These are phyloP conservation scores for Oreochromis aureus DNA, from an alignment of 2,113 vertebrate genomes.

Conservation along the genomic window DNA sequence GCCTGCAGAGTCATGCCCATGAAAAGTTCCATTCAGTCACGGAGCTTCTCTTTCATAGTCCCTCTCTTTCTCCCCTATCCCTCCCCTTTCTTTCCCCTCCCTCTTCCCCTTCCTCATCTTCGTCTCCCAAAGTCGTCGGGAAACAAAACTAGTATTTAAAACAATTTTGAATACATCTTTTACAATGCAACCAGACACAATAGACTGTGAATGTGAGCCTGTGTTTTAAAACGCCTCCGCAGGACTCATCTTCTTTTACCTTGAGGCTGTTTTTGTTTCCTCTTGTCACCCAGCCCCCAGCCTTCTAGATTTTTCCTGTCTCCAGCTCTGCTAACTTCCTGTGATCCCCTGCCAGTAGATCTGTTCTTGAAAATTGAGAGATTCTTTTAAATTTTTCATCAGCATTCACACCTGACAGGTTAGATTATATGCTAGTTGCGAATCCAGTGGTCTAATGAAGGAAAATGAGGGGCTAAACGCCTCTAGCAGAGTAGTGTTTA, in stretches of 20 bases:
- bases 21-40: conserved; percentile 52
- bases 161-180: background rate
- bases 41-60: background rate
- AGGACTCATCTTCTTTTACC: background rate
- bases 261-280: background rate
- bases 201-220: background rate
- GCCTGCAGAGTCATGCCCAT: background rate
- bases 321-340: background rate
- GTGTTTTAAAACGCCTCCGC: background rate
- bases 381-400: background rate
- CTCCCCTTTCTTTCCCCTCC: background rate
- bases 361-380: background rate
- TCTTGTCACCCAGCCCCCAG: background rate
- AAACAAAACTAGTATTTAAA: background rate
- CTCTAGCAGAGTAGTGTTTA: background rate
- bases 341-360: background rate
- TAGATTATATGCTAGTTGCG: background rate
- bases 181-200: background rate
- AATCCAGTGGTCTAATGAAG: background rate
- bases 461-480: background rate
- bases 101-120: background rate
- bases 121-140: background rate
- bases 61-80: background rate
- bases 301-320: background rate
- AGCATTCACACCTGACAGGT: background rate